Percentiles rank a stretch among this genome's conserved stretches.
phyloP scores from a whole-genome alignment of 2,797 vertebrate genomes.

The Myoxocephalus aenaeus region DNA sequence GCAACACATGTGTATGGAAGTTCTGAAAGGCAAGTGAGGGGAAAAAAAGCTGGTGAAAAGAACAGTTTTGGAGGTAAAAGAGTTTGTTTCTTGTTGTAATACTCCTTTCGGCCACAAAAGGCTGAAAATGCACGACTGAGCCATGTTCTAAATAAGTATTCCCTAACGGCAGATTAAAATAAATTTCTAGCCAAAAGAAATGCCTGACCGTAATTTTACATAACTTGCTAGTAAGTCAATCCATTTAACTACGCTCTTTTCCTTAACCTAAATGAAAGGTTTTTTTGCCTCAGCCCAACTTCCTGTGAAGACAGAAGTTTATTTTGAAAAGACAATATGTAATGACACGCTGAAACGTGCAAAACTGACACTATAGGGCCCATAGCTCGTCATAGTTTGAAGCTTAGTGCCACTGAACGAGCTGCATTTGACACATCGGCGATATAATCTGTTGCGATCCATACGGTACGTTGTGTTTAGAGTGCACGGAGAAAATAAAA shows the following conservation, averaged over 20 bases:
- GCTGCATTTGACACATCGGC: too few species aligned
- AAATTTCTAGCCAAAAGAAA: neutral
- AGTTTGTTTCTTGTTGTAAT: neutral
- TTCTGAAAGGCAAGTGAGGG: neutral
- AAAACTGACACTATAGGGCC: neutral
- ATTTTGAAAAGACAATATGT: neutral
- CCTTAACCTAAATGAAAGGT: neutral
- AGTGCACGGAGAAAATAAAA: neutral
- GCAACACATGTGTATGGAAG: neutral
- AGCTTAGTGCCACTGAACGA: too few species aligned
- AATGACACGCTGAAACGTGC: neutral
- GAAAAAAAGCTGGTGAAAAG: neutral
- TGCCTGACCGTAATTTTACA: neutral
- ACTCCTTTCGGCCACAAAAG: neutral
- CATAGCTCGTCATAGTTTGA: neutral
- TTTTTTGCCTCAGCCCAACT: neutral
- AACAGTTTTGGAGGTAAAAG: neutral
- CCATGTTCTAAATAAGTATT: neutral
- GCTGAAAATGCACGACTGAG: neutral
- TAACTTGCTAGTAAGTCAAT: neutral
- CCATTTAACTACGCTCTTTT: neutral
- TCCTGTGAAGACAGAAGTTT: neutral
- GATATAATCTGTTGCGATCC: too few species aligned
- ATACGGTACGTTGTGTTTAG: neutral
- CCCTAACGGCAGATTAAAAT: neutral